phyloP scores from a whole-genome alignment of 2,888 invertebrate genomes.

The Coelinius sp. region DNA sequence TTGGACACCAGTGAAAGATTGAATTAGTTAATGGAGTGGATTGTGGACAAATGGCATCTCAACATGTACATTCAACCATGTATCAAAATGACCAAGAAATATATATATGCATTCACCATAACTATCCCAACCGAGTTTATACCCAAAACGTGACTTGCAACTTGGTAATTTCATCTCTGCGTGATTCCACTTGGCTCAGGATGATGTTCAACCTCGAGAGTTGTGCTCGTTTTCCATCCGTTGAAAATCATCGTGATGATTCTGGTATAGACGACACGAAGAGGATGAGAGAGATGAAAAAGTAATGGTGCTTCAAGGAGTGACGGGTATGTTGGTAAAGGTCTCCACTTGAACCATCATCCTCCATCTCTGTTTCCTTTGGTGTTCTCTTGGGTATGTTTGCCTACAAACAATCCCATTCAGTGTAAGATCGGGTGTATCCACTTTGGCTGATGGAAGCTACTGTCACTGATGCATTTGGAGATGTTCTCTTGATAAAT shows the following conservation, averaged over 20 bases:
- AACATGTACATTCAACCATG: conserved; percentile 6
- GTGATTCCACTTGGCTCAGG: conserved; percentile 48
- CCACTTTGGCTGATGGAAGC: conserved; percentile 31
- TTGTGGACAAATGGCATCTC: not conserved
- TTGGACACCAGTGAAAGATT: not conserved
- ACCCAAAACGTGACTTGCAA: conserved; percentile 61
- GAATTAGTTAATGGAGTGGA: conserved; percentile 5
- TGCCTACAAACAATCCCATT: conserved; percentile 63
- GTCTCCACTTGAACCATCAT: conserved; percentile 20
- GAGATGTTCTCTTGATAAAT: conserved; percentile 1
- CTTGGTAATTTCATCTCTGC: conserved; percentile 67
- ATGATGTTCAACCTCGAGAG: conserved; percentile 1
- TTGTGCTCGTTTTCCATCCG: conserved; percentile 2
- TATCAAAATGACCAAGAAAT: conserved; percentile 7
- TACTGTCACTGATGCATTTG: conserved; percentile 22
- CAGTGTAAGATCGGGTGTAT: conserved; percentile 50
- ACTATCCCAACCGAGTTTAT: conserved; percentile 37
- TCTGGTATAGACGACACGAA: conserved; percentile 2
- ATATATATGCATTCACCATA: conserved; percentile 1
- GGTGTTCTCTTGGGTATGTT: conserved; percentile 51
- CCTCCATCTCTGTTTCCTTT: conserved; percentile 22
- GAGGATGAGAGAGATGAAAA: not conserved
- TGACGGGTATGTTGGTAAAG: conserved; percentile 30
- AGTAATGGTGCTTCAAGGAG: conserved; percentile 5
- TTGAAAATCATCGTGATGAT: conserved; percentile 31